Conservation (phyloP, 2,113 vertebrate species). For the Anoura caudifer region DNA sequence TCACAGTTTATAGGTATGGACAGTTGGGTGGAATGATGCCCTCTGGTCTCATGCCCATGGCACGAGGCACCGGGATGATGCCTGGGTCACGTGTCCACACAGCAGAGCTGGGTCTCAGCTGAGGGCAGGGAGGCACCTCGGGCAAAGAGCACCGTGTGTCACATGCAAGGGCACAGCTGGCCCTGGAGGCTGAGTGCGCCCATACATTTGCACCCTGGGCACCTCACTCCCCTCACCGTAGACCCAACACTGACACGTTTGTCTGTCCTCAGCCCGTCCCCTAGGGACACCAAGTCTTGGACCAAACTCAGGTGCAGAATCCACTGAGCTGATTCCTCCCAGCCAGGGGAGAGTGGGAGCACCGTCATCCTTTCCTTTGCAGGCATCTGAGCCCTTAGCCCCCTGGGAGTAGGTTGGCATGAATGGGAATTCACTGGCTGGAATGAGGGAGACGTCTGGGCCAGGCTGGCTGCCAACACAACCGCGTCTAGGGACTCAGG, state of each 20-base stretch:
- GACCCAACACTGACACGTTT: neutral
- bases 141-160: neutral
- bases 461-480: neutral
- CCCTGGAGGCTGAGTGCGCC: accelerated
- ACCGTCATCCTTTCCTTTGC: no score
- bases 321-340: neutral
- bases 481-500: neutral
- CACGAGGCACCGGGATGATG: neutral
- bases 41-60: neutral
- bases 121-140: neutral
- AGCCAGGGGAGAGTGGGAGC: neutral
- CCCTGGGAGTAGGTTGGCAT: neutral
- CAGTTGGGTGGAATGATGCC: neutral
- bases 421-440: neutral
- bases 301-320: neutral
- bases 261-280: neutral
- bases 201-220: neutral
- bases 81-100: no score
- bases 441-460: neutral
- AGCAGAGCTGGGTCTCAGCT: neutral
- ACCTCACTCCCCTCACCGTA: neutral
- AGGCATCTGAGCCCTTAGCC: neutral
- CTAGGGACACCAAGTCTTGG: neutral
- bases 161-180: accelerated
- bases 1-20: neutral